Base-by-base conservation (phyloP, 2,888 invertebrate species). In the Tortricodes alternella region DNA sequence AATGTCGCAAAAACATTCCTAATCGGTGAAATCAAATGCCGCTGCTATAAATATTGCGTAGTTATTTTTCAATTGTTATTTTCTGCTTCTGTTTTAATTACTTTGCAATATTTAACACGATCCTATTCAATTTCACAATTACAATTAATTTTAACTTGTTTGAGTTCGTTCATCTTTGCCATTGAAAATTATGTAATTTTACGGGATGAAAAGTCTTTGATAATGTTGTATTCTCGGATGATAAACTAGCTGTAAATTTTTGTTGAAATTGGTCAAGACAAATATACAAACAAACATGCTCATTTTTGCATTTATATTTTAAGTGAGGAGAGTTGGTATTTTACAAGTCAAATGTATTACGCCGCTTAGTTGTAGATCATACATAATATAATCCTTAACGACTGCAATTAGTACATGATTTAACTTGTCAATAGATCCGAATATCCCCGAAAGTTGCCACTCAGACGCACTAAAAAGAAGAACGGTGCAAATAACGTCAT, bases 1-100 rank as follows among this genome's bases (percentile, higher is more conserved):
- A 80, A 83, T 79, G 78, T 65, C 73, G 76, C 73, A 73, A 60
- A 29, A 51, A 57, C 49, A 57, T 53, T 35, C 38, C 46, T 48
- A 43, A 48, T 49, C 27, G 19, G 9, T 27, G 41, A 35, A 46
- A 41, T 46, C 13, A 41, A 41, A 24, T 9, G 11, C 11, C 23
- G 23, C 9, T 7, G 27, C 18, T 29, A 11, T 15, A 16, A 18
- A 11, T 44, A 13, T 24, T 15, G 9, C 29, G 6, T 4, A 34
- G 15, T 11, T 34, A 13, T 34, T 34, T 11, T 9, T n/a, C 4
- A 5, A 11, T 29, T n/a, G n/a, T n/a, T n/a, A n/a, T n/a, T n/a
- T n/a, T n/a, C n/a, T n/a, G n/a, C n/a, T n/a, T n/a, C n/a, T n/a
- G n/a, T n/a, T n/a, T n/a, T n/a, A n/a, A n/a, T n/a, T n/a, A n/a